Percentiles rank a stretch among this genome's conserved stretches.
These are phyloP conservation scores for Pempheris klunzingeri DNA, from an alignment of 2,797 vertebrate species.

Conservation along the genomic window DNA sequence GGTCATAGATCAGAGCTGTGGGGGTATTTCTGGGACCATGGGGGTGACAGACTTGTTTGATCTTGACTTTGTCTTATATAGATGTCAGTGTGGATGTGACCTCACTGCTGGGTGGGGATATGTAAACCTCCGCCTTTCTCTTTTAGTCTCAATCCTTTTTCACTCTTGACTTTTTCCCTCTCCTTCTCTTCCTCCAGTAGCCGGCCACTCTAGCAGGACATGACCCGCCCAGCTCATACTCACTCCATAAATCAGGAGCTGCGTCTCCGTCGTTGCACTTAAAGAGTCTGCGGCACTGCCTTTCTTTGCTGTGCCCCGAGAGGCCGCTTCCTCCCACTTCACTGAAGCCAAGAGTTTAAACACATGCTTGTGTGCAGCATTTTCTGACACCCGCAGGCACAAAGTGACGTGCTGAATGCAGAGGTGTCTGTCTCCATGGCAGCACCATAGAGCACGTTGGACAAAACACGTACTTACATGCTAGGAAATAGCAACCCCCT, in stretches of 20 bases:
- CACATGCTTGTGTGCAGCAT: slow-evolving; percentile 68
- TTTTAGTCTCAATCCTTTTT: slow-evolving; percentile 26
- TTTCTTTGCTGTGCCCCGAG: slow-evolving; percentile 60
- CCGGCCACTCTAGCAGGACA: slow-evolving; percentile 57
- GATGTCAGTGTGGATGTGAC: slow-evolving; percentile 56
- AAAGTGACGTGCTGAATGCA: slow-evolving; percentile 57
- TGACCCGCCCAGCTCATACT: slow-evolving; percentile 67
- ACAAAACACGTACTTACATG: slow-evolving; percentile 53
- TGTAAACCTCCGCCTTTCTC: slow-evolving; percentile 38
- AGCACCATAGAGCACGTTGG: slow-evolving; percentile 50
- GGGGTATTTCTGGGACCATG: slow-evolving; percentile 28
- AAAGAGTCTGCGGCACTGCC: slow-evolving; percentile 53
- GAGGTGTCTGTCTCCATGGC: slow-evolving; percentile 80
- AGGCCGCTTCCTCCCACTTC: slow-evolving; percentile 69
- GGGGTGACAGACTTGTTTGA: slow-evolving; percentile 60
- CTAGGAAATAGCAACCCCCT: slow-evolving; percentile 37
- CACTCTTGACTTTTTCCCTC: slow-evolving; percentile 27
- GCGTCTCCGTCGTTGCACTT: slow-evolving; percentile 61
- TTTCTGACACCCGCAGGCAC: slow-evolving; percentile 72
- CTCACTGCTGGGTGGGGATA: slow-evolving; percentile 38
- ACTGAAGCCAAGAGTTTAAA: slow-evolving; percentile 71
- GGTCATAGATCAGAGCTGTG: slow-evolving; percentile 43
- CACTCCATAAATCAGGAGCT: slow-evolving; percentile 78
- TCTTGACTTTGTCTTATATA: slow-evolving; percentile 58
- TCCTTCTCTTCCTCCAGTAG: slow-evolving; percentile 57